Evolutionary conservation across 2,797 vertebrate genomes (phyloP), one percentile per base, ranked within the genome.

Genomic region (Rhabdophis nuchalis): DNA sequence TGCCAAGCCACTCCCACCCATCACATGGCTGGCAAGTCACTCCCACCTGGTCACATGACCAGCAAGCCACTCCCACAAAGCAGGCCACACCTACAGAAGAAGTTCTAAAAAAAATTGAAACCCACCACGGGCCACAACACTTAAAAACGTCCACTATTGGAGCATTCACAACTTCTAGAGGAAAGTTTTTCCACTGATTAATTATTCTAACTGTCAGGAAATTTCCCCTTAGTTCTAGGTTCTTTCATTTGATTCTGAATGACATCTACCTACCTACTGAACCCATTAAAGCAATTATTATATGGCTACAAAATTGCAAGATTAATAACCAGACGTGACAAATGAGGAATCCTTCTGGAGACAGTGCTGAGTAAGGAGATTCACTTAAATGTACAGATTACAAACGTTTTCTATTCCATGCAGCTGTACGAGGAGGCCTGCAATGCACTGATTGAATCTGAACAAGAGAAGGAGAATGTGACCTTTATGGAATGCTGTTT

Each of bases 321-420:
- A 88, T 93, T 90, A 93, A 85, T 88, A 82, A 57, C 89, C 89
- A 56, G 25, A 88, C 27, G 68, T 86, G 54, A 60, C 86, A 88
- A 32, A 85, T 88, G 53, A 61, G 56, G 64, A 82, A 57, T 29
- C 41, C 25, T 53, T 82, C 9, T 77, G 23, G 77, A 77, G 54
- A 46, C 60, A 25, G 7, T 58, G 41, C 53, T 88, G 7, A 29
- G 52, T 41, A 82, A 41, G 72, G 58, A 89, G 52, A 89, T 92
- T 86, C 50, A 64, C 25, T 46, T 61, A 54, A 57, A 41, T 54
- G 46, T 54, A 50, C 1, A 5, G 46, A 20, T 36, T 61, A 68
- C 57, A 87, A 60, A 90, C 23, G 1, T 61, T 89, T 91, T 91
- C 89, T 11, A 58, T 52, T 41, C 25, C 68, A 57, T 85, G 64